A percentile compares a stretch with the other conserved stretches of the same genome.
phyloP scores from a whole-genome alignment of 1,140 invertebrate genomes.

The Grapholita molesta region DNA sequence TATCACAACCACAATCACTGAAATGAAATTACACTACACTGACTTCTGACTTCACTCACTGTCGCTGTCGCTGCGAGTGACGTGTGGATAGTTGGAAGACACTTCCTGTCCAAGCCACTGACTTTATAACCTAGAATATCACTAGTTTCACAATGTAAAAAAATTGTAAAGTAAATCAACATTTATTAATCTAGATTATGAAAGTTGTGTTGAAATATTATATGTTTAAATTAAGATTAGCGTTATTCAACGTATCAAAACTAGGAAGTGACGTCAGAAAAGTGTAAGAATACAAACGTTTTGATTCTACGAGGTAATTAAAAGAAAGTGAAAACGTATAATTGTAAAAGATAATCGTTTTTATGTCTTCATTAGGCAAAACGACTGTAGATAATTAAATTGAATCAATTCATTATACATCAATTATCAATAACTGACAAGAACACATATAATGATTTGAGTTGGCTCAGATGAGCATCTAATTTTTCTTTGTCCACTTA shows the following conservation, averaged over 20 bases:
- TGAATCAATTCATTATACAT: too few relatives aligned
- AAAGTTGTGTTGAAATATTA: background rate
- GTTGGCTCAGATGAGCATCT: too few relatives aligned
- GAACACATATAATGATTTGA: too few relatives aligned
- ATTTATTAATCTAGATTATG: background rate
- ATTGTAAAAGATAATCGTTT: too few relatives aligned
- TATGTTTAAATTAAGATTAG: background rate
- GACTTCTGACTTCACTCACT: conserved; percentile 34
- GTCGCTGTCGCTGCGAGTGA: conserved; percentile 52
- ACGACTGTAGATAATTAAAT: background rate
- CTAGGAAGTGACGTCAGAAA: background rate
- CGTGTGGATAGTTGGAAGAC: conserved; percentile 73
- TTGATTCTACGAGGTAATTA: background rate
- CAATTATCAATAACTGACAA: too few relatives aligned
- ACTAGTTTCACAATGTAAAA: background rate
- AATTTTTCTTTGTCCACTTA: too few relatives aligned
- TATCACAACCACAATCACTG: conserved; percentile 59
- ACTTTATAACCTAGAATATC: background rate
- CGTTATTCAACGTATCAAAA: background rate
- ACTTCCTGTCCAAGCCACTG: conserved; percentile 45
- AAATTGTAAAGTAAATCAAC: background rate
- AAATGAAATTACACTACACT: conserved; percentile 62
- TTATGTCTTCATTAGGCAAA: too few relatives aligned
- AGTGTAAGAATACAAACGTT: background rate
- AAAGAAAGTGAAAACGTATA: background rate